phyloP scores from a whole-genome alignment of 35 echinoderm and acorn worm genomes.

The Diadema setosum region DNA sequence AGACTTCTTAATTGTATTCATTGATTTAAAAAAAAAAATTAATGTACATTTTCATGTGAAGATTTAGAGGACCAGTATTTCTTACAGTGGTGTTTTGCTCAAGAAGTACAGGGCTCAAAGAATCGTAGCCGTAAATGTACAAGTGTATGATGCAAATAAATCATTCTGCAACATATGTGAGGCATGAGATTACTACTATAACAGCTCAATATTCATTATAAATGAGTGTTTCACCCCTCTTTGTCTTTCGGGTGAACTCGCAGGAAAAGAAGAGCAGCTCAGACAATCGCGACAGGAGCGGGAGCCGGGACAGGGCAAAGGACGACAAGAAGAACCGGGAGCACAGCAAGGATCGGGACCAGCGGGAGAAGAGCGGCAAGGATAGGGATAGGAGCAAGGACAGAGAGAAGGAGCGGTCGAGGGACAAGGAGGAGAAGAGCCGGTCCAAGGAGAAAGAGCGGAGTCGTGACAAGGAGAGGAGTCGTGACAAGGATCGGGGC shows the following conservation, averaged over 20 bases:
- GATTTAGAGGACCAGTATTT: not conserved
- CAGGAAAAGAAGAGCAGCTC: conserved; percentile 94
- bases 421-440: conserved; percentile 14
- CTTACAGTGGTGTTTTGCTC: not conserved
- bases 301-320: conserved; percentile 71
- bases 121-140: too few relatives aligned
- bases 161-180: too few relatives aligned
- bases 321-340: conserved; percentile 64
- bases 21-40: too few relatives aligned
- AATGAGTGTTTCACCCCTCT: too few relatives aligned
- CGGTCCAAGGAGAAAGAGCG: conserved; percentile 19
- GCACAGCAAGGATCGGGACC: conserved; percentile 12
- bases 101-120: too few relatives aligned
- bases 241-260: too few relatives aligned
- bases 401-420: conserved; percentile 38
- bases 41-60: too few relatives aligned
- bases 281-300: conserved; percentile 80
- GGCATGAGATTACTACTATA: too few relatives aligned
- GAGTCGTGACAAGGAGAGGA: not conserved
- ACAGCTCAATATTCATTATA: too few relatives aligned
- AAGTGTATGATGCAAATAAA: too few relatives aligned
- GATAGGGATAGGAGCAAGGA: conserved; percentile 82
- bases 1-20: too few relatives aligned
- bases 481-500: conserved; percentile 23
- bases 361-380: conserved; percentile 40